phyloP scores from a whole-genome alignment of 1,140 invertebrate species.

The Eurosta solidaginis region DNA sequence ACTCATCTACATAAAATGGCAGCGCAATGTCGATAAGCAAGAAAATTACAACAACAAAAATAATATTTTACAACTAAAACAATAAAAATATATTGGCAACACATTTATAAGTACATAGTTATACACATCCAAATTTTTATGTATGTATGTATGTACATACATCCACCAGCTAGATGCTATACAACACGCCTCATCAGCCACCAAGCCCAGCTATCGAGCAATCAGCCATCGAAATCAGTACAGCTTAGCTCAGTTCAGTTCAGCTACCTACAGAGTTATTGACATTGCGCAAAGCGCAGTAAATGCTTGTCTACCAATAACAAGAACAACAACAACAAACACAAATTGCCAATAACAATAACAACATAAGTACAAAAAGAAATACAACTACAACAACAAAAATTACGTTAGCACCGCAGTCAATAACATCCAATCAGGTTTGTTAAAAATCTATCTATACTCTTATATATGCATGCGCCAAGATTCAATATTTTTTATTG shows the following conservation, averaged over 20 bases:
- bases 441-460: constrained; percentile 61
- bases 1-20: neutral
- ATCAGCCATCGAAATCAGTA: neutral
- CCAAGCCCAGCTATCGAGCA: neutral
- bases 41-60: constrained; percentile 19
- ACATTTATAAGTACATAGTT: neutral
- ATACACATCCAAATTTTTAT: neutral
- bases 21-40: constrained; percentile 2
- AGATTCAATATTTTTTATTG: too few relatives aligned
- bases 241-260: neutral
- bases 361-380: too few relatives aligned
- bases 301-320: neutral
- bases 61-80: constrained; percentile 25
- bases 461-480: constrained; percentile 37
- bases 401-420: constrained; percentile 43
- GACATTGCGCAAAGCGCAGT: neutral
- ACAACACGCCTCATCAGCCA: neutral
- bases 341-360: constrained; percentile 19
- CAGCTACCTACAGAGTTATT: neutral
- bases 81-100: neutral
- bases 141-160: neutral
- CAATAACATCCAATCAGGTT: constrained; percentile 61
- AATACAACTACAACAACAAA: constrained; percentile 21
- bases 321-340: neutral
- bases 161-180: neutral